phyloP scores from a whole-genome alignment of 2,888 invertebrate species.

The Tethea ocularis region DNA sequence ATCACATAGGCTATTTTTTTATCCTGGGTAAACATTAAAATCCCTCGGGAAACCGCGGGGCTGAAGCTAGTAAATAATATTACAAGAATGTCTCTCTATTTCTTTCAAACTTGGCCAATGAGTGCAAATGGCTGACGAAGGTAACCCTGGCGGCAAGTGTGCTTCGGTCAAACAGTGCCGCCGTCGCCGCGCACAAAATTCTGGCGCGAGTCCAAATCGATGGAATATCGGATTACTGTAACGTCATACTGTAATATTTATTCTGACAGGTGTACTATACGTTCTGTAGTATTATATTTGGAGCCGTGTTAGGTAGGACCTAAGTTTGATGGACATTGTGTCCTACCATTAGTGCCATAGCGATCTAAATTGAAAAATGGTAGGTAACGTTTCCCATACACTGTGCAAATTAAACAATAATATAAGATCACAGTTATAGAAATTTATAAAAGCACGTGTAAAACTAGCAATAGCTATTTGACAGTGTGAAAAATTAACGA shows the following conservation, averaged over 20 bases:
- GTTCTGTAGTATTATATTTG: neutral
- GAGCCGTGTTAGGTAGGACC: too few species aligned
- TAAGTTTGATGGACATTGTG: neutral
- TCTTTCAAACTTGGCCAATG: neutral
- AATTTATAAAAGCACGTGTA: too few species aligned
- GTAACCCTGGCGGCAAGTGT: neutral
- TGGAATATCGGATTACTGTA: neutral
- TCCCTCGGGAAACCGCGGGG: too few species aligned
- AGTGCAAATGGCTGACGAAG: neutral
- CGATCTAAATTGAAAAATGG: too few species aligned
- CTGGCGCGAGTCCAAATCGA: neutral
- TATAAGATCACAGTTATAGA: too few species aligned
- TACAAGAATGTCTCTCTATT: neutral
- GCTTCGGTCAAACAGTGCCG: conserved; percentile 1
- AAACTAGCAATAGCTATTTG: too few species aligned
- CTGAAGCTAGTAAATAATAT: neutral
- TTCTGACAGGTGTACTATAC: neutral
- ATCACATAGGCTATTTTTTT: too few species aligned
- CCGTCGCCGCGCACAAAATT: neutral
- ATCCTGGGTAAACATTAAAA: too few species aligned
- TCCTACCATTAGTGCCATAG: too few species aligned
- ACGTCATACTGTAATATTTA: neutral
- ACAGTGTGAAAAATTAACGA: too few species aligned
- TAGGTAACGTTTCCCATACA: too few species aligned
- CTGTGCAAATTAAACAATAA: too few species aligned